Conservation (phyloP, 2,888 invertebrate genomes). For the Hemistola chrysoprasaria region DNA sequence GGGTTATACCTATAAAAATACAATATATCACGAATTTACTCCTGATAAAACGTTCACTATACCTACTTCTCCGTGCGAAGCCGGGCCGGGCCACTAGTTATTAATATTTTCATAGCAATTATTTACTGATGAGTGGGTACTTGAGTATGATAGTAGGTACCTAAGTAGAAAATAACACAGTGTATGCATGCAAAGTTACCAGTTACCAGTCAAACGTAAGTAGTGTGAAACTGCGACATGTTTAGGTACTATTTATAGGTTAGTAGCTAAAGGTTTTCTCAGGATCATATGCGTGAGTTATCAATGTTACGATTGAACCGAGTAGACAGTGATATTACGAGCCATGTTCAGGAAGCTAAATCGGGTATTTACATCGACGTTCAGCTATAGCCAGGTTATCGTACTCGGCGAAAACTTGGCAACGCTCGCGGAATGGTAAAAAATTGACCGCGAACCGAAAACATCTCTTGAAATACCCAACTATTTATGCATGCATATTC, state of each 20-base stretch:
- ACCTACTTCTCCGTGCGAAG: too few species aligned
- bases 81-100: too few species aligned
- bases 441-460: constrained; percentile 13
- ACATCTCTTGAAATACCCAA: constrained; percentile 21
- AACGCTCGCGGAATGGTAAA: constrained; percentile 17
- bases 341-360: constrained; percentile 14
- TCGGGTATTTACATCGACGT: constrained; percentile 9
- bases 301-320: not conserved
- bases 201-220: too few species aligned
- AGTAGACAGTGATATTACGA: constrained; percentile 1
- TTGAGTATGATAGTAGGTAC: constrained; percentile 1
- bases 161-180: not conserved
- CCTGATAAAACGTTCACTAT: too few species aligned
- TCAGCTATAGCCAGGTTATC: constrained; percentile 12
- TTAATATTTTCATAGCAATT: too few species aligned
- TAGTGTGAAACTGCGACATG: too few species aligned
- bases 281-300: constrained; percentile 2
- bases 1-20: too few species aligned
- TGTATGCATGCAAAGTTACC: too few species aligned
- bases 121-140: too few species aligned
- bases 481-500: too few species aligned
- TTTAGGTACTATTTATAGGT: too few species aligned
- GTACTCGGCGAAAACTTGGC: constrained; percentile 14
- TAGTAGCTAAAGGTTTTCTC: not conserved
- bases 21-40: too few species aligned